Base-by-base conservation (phyloP, 2,888 invertebrate species). In the Eutolmus rufibarbis region DNA sequence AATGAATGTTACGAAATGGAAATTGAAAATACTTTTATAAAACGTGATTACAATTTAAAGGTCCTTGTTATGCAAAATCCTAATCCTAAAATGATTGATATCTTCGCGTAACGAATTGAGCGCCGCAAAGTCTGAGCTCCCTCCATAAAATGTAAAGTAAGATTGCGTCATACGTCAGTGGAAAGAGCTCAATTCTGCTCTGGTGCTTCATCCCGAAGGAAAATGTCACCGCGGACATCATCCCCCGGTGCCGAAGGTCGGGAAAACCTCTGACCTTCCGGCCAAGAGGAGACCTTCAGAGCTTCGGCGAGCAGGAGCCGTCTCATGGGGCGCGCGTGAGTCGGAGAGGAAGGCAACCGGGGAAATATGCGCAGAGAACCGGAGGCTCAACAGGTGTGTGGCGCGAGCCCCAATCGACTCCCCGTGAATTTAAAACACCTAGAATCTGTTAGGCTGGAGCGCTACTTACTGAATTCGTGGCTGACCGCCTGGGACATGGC, bases 401-500 rank as follows among this genome's bases (percentile, higher is more conserved):
- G 46, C 51, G 81, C 31, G 46, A 34, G 51, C 23, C 46, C 19
- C 28, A 51, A 46, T 79, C 46, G 56, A 56, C 19, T 9, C 14
- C 40, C 40, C 19, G 19, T 1, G 46, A 34, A 46, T 12, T 76
- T 12, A 86, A 76, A 57, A 85, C 8, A n/a, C 2, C n/a, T 16
- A 34, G 34, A 16, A 7, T 34, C 4, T 34, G 34, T 34, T 5
- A 34, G 34, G 7, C 34, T 34, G 34, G 34, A 34, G 1, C 34
- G 34, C 34, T 88, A 93, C 93, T 93, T 91, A 94, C 94, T 94
- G 89, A 93, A 92, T 91, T 95, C 95, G 90, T 94, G 94, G 89
- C 94, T 94, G 88, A 94, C 94, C 37, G 94, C 94, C 91, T 94
- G 93, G 74, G 94, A 94, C 92, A 94, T 93, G 89, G 94, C 94